Percentiles rank a stretch among this genome's conserved stretches.
Conservation (phyloP, 2,113 vertebrate genomes). For the Martes martes region DNA sequence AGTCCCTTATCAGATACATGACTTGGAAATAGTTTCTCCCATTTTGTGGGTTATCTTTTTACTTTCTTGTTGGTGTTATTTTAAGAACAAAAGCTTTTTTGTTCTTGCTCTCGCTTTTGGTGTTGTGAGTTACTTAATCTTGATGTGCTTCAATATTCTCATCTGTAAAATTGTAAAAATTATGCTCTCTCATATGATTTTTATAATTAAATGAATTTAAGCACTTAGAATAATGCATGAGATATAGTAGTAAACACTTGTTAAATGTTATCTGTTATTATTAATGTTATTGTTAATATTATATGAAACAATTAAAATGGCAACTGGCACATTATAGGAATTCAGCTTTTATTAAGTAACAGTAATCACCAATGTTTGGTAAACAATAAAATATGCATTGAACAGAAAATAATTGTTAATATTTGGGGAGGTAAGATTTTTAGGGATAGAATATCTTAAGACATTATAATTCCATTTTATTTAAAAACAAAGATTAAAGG, state of each 20-base stretch:
- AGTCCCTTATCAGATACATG: background rate
- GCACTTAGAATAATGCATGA: background rate
- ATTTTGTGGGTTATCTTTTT: background rate
- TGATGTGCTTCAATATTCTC: background rate
- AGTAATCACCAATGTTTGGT: background rate
- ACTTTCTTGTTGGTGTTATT: background rate
- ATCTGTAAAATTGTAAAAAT: background rate
- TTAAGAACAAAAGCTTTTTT: background rate
- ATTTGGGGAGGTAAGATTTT: background rate
- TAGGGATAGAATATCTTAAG: background rate
- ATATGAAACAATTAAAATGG: background rate
- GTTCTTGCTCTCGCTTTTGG: background rate
- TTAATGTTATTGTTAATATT: background rate
- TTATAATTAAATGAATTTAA: slow-evolving; percentile 13
- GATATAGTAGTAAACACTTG: background rate
- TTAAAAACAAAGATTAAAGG: slow-evolving; percentile 19
- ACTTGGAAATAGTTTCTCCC: background rate
- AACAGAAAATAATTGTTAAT: slow-evolving; percentile 30
- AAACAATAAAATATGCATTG: background rate
- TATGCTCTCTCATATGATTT: background rate
- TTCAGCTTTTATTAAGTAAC: background rate
- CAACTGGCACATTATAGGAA: background rate
- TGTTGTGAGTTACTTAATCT: background rate
- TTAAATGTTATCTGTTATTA: background rate
- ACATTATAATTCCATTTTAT: background rate